phyloP scores from a whole-genome alignment of 2,113 vertebrate species.

The Plecotus auritus region DNA sequence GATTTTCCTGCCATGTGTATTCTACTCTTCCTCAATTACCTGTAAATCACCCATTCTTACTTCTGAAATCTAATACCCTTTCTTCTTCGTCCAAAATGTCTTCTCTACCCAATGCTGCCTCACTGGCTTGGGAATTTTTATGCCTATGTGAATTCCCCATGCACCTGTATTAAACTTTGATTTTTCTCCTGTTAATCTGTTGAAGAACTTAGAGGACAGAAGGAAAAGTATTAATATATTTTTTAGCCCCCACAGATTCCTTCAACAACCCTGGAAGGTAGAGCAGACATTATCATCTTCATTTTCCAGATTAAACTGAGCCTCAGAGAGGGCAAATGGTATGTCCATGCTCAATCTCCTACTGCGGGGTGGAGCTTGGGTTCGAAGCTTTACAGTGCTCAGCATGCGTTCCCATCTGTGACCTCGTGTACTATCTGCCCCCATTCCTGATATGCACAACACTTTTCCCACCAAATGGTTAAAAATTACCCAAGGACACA shows the following conservation, averaged over 20 bases:
- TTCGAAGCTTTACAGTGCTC: background rate
- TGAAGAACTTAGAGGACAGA: background rate
- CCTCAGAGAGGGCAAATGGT: background rate
- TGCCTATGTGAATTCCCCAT: background rate
- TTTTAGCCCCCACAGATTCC: background rate
- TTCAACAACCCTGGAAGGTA: background rate
- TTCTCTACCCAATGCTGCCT: background rate
- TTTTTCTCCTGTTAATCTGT: background rate
- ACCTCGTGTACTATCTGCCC: background rate
- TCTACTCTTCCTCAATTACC: background rate
- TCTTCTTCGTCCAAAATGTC: background rate
- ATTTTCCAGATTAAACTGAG: background rate
- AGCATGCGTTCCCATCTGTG: background rate
- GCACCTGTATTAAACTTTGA: background rate
- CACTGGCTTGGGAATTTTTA: background rate
- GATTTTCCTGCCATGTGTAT: background rate
- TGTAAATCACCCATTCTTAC: background rate
- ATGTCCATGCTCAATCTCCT: background rate
- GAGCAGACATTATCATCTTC: background rate
- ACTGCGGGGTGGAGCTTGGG: background rate
- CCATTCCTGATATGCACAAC: background rate
- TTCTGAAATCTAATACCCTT: background rate
- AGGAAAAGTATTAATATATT: background rate
- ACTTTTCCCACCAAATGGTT: background rate
- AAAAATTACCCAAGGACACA: background rate